Base-by-base conservation (phyloP, 2,888 invertebrate genomes). In the Metellina segmentata region DNA sequence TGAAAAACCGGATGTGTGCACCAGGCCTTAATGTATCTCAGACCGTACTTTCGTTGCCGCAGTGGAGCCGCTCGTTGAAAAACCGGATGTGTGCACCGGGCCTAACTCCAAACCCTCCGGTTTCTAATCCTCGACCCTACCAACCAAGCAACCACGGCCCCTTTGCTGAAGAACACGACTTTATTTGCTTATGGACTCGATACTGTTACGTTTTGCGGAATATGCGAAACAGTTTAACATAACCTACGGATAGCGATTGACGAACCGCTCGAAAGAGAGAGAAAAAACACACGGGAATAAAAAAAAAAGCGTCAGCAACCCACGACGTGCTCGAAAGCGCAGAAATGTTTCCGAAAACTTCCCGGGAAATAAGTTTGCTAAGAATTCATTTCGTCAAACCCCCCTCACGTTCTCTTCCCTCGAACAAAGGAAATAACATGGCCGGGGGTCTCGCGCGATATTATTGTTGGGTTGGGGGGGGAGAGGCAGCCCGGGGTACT, bases 321-420 rank as follows among this genome's bases (percentile, higher is more conserved):
- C 7, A 6, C 78, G 52, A 16, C n/a, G 19, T 19, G n/a, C 78
- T 52, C 78, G 19, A 52, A 85, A 53, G 75, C 52, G 75, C 53
- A 77, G 61, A 48, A 85, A 86, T 78, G 49, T 69, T 75, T 16
- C 69, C 61, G 51, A 71, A 90, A 90, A 90, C 69, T 81, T 90
- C 79, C 71, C 69, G 20, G 48, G 49, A 87, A 91, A 91, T 91
- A 91, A 91, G 91, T 91, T 87, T 88, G 87, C 91, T 78, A 82
- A 82, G 86, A 91, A 91, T 91, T 91, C 87, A 91, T 91, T 91
- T 82, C 86, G 81, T 71, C 83, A 61, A 74, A 61, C 13, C 52
- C 89, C 52, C 7, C 82, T 49, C 69, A 61, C 61, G 61, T 61
- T 61, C 16, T 34, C 74, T 74, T 53, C n/a, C 71, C 49, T 61